Evolutionary conservation across 2,113 vertebrate genomes (phyloP).

Genomic region (Pollimyrus isidori): DNA sequence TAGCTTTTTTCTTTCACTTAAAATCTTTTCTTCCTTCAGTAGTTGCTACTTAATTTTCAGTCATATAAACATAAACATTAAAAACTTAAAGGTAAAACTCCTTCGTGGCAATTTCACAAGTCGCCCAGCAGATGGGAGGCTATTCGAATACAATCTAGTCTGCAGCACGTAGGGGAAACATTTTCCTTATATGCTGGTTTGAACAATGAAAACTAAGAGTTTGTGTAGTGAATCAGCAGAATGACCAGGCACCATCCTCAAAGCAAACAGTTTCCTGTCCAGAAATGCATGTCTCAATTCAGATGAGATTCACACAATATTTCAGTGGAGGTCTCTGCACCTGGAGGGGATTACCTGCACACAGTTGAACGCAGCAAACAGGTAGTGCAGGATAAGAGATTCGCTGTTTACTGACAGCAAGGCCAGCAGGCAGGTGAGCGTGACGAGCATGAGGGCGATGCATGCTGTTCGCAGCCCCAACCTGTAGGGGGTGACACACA

Average conservation of each 20-base stretch:
- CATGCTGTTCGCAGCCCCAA: constrained; percentile 72
- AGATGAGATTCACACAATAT: background rate
- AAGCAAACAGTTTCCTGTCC: background rate
- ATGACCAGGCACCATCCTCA: background rate
- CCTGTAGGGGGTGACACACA: constrained; percentile 46
- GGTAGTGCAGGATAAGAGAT: constrained; percentile 84
- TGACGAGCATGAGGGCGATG: constrained; percentile 71
- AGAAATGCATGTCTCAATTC: background rate
- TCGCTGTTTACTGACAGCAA: constrained; percentile 88
- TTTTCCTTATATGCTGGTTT: background rate
- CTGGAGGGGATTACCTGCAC: constrained; percentile 65
- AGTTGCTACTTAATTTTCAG: background rate
- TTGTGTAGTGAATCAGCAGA: background rate
- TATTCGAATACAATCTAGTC: background rate
- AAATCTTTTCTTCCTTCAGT: background rate
- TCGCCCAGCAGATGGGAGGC: background rate
- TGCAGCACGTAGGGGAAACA: background rate
- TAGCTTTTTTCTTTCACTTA: background rate
- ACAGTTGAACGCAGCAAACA: constrained; percentile 81
- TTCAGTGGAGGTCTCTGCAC: background rate
- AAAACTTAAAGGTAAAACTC: background rate
- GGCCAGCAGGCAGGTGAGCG: constrained; percentile 74
- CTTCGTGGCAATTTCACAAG: background rate
- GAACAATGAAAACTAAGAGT: background rate
- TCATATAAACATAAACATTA: background rate